Evolutionary conservation across 2,888 invertebrate species (phyloP), one percentile per base, ranked within the genome.

Genomic region (Melinaea marsaeus): DNA sequence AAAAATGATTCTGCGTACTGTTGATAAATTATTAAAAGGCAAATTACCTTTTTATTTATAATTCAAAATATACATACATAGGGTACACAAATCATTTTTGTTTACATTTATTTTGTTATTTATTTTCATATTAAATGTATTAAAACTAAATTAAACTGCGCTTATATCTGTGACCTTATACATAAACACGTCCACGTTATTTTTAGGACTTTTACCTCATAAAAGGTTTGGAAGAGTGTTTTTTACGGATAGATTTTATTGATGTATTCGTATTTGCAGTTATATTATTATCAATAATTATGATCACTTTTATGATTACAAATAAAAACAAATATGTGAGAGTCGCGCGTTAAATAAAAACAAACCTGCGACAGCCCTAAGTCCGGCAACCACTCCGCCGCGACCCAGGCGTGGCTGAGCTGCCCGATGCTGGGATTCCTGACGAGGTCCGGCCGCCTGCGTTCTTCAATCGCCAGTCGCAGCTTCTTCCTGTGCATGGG

Each of bases 401-500:
- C 95, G 45, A 98, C 97, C 98, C 98, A 98, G 22, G 96, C 96
- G 84, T 98, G 97, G 58, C 95, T 95, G 68, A 98, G 92, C 77
- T 96, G 95, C 11, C 95, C 95, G 73, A 97, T 96, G 78, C 94
- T 95, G 1, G 97, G 96, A 87, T 97, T 97, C 72, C 97, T 93
- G 77, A 97, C 95, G 71, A 96, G 92, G 72, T 95, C 94, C 0
- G 98, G 97, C 72, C 97, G 94, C 59, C 98, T 91, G 71, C 97
- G 95, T 84, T 98, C 98, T 81, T 98, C 98, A 71, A 98, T 97
- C 62, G 98, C 98, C 74, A 98, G 92, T 58, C 98, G 92, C 67
- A 98, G 90, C 83, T 98, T 98, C 88, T 97, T 97, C 75, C 97
- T 93, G 83, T 98, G 98, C 94, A 98, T 95, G 54, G 97, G 96